Conservation (phyloP, 2,113 vertebrate genomes). For the Channa maculata region DNA sequence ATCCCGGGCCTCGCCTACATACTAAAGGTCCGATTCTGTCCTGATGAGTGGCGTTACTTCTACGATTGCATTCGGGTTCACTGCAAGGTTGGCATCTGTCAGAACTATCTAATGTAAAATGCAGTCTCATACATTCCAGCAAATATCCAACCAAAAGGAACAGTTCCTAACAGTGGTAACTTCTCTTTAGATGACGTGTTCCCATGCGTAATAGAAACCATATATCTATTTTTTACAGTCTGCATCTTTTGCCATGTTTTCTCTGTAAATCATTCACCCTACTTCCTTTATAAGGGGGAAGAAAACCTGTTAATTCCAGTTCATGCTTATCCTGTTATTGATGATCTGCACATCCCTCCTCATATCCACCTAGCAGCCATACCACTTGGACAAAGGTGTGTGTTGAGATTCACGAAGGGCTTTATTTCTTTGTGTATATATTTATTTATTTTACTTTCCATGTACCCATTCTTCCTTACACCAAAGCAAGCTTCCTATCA, state of each 20-base stretch:
- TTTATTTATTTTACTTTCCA: too few relatives aligned
- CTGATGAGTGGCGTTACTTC: slow-evolving; percentile 94
- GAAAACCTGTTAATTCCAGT: slow-evolving; percentile 91
- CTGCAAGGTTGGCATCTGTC: slow-evolving; percentile 84
- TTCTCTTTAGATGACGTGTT: background rate
- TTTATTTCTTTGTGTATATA: too few relatives aligned
- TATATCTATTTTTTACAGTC: background rate
- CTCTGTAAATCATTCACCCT: slow-evolving; percentile 25
- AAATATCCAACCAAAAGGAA: slow-evolving; percentile 1
- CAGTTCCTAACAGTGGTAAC: background rate
- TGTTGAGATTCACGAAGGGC: background rate
- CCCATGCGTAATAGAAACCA: slow-evolving; percentile 4
- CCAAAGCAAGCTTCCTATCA: slow-evolving; percentile 27
- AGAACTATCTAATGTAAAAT: background rate
- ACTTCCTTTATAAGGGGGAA: slow-evolving; percentile 83
- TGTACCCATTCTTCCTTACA: slow-evolving; percentile 41
- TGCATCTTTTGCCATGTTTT: slow-evolving; percentile 7
- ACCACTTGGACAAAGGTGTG: slow-evolving; percentile 89
- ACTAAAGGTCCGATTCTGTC: slow-evolving; percentile 86
- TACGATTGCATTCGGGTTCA: slow-evolving; percentile 93
- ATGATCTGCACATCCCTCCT: slow-evolving; percentile 89
- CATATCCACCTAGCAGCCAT: slow-evolving; percentile 87
- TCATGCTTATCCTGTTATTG: slow-evolving; percentile 91
- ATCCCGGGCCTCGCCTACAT: slow-evolving; percentile 90
- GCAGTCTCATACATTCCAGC: background rate